Evolutionary conservation across 2,113 vertebrate species (phyloP).

Genomic region (Corynorhinus townsendii): DNA sequence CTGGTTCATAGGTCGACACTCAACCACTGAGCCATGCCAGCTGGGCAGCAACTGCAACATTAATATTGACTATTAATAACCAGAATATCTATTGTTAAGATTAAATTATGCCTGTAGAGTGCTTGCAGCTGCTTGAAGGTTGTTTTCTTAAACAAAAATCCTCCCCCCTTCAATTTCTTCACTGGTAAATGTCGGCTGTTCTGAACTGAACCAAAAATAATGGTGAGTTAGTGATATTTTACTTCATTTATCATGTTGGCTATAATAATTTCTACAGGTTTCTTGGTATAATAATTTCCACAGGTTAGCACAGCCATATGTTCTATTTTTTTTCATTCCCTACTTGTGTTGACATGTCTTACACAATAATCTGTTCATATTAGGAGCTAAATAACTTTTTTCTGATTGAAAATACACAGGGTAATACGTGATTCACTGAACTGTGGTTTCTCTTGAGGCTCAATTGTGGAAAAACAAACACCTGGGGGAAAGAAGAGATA

Average conservation of each 20-base stretch:
- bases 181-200: not conserved
- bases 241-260: not conserved
- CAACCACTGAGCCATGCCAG: too few species aligned
- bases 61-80: not conserved
- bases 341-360: not conserved
- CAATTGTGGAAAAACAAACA: not conserved
- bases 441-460: not conserved
- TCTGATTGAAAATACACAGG: not conserved
- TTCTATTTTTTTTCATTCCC: not conserved
- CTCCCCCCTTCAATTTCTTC: not conserved
- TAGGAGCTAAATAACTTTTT: not conserved
- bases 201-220: not conserved
- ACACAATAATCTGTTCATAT: not conserved
- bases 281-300: not conserved
- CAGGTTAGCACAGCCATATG: not conserved
- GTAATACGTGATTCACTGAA: not conserved
- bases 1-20: too few species aligned
- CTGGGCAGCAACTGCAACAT: not conserved
- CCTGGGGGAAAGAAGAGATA: not conserved
- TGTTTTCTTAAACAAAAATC: conserved; percentile 13
- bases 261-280: not conserved
- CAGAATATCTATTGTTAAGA: not conserved
- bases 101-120: not conserved
- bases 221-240: not conserved
- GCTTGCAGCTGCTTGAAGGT: not conserved